Evolutionary conservation across 2,888 invertebrate genomes (phyloP).

Genomic region (Allolobophora icterica): DNA sequence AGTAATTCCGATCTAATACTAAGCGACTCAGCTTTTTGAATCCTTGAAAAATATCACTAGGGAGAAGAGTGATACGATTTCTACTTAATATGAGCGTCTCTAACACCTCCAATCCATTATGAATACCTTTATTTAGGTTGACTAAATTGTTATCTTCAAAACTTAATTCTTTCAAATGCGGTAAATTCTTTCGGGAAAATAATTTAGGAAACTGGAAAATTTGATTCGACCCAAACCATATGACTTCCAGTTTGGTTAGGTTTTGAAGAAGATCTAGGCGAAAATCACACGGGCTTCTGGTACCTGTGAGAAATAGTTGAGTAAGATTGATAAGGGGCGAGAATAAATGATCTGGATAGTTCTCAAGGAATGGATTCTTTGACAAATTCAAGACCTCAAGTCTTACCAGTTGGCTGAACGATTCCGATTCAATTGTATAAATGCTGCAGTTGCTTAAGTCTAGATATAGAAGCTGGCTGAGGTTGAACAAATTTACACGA

Average conservation of each 20-base stretch:
- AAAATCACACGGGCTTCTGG: neutral
- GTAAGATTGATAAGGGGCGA: neutral
- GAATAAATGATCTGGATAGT: neutral
- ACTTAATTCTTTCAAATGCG: neutral
- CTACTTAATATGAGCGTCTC: neutral
- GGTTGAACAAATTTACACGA: neutral
- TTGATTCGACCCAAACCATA: conserved; percentile 7
- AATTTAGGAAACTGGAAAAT: conserved; percentile 1
- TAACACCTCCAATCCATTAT: neutral
- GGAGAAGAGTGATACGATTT: neutral
- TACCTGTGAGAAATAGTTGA: conserved; percentile 8
- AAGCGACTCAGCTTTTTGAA: neutral
- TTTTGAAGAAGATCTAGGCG: neutral
- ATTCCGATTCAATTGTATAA: neutral
- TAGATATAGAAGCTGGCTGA: neutral
- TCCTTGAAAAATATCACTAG: neutral
- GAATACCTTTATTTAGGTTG: neutral
- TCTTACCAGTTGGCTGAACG: neutral
- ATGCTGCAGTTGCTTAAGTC: conserved; percentile 18
- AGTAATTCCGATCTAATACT: neutral
- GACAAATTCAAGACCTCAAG: neutral
- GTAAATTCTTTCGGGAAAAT: neutral
- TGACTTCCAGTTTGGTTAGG: conserved; percentile 1
- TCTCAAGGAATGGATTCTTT: neutral
- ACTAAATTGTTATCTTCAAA: neutral